A percentile compares a stretch with the other conserved stretches of the same genome.
phyloP scores from a whole-genome alignment of 2,113 vertebrate species.

The Cyprinodon tularosa region DNA sequence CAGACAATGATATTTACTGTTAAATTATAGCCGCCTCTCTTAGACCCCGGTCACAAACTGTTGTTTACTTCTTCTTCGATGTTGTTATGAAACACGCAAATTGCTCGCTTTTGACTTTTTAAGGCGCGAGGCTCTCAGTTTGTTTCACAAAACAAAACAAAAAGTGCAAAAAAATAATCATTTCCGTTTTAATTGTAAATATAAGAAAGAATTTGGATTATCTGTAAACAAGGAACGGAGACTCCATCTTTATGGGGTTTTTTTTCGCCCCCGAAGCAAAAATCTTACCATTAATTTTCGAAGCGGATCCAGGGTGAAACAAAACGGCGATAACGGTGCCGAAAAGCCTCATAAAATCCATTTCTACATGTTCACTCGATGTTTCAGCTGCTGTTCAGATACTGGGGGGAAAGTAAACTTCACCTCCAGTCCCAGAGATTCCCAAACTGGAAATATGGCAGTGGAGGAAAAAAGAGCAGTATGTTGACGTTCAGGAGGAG shows the following conservation, averaged over 20 bases:
- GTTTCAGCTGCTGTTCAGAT: not conserved
- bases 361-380: conserved; percentile 74
- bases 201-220: too few species aligned
- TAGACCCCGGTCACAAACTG: not conserved
- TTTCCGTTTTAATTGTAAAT: not conserved
- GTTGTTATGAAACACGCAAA: not conserved
- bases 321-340: conserved; percentile 75
- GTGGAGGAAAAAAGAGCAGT: not conserved
- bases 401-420: not conserved
- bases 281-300: conserved; percentile 75
- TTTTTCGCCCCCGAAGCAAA: not conserved
- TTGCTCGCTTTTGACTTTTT: not conserved
- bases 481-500: conserved; percentile 1
- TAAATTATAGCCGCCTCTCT: not conserved
- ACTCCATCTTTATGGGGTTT: too few species aligned
- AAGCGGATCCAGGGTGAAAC: conserved; percentile 69
- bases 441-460: not conserved
- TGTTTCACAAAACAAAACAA: not conserved
- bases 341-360: conserved; percentile 80
- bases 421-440: not conserved
- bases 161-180: not conserved
- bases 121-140: not conserved
- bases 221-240: too few species aligned
- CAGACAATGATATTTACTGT: not conserved
- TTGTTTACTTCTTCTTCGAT: not conserved